Evolutionary conservation across 2,113 vertebrate genomes (phyloP).

Genomic region (Speoplatyrhinus poulsoni): DNA sequence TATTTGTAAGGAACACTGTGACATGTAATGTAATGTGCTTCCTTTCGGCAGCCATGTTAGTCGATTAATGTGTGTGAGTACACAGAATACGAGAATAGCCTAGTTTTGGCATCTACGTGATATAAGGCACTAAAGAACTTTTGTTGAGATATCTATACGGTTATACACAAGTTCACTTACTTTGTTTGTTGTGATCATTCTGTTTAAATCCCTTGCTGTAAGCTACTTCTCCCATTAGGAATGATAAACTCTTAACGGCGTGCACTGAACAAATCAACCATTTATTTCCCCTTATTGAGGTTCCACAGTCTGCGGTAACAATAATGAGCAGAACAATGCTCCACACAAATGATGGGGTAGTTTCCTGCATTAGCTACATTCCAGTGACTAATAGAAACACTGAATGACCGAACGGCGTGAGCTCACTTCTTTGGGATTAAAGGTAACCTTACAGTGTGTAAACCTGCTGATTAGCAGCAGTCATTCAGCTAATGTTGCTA

Average conservation of each 20-base stretch:
- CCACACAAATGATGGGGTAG: slow-evolving; percentile 48
- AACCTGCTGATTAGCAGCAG: slow-evolving; percentile 51
- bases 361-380: slow-evolving; percentile 47
- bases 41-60: neutral
- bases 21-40: neutral
- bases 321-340: slow-evolving; percentile 38
- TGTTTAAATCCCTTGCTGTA: neutral
- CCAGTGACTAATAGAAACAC: slow-evolving; percentile 41
- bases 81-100: too few species aligned
- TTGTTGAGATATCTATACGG: neutral
- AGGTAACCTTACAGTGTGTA: slow-evolving; percentile 56
- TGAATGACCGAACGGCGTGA: slow-evolving; percentile 43
- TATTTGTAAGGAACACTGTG: neutral
- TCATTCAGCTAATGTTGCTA: slow-evolving; percentile 51
- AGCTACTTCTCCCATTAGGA: neutral
- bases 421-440: slow-evolving; percentile 38
- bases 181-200: neutral
- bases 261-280: slow-evolving; percentile 3
- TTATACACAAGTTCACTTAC: neutral
- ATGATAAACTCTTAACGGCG: neutral
- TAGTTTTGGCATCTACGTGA: neutral
- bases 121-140: neutral
- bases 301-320: slow-evolving; percentile 25
- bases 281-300: slow-evolving; percentile 35
- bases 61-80: too few species aligned